Evolutionary conservation across 2,113 vertebrate genomes (phyloP), one percentile per base, ranked within the genome.

Genomic region (Cyprinodon variegatus): DNA sequence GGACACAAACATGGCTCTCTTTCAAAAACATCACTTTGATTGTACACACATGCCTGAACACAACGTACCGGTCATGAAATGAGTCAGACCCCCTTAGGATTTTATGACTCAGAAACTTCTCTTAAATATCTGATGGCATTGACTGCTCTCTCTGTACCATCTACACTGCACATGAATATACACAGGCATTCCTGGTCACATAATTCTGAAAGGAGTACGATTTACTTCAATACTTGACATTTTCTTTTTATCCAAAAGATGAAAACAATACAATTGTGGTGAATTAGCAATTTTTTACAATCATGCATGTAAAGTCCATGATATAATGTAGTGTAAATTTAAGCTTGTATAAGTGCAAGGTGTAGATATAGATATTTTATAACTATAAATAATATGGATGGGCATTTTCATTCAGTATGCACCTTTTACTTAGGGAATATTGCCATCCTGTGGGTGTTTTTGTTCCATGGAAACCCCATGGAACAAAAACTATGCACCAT

Each of bases 31-130:
- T 81, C 83, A 50, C 73, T n/a, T 43, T 20, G 45, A 75, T 70
- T 73, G 37, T 29, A 48, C 82, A 79, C 62, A 77, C 76, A 72
- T 57, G 50, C 71, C 72, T 65, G 46, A 74, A 65, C 72, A 81
- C 71, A 75, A 71, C 61, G 68, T 74, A 71, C 72, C 41, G 71
- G 84, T 69, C 37, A 0, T 61, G 39, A 38, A 79, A 65, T 90
- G 90, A 92, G 77, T 91, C 90, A 91, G 76, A 85, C 37, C 61
- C 78, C 87, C 79, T 80, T 69, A 74, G 87, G 80, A 12, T 83
- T 65, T 63, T 37, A 82, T 88, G 83, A 92, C 43, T 90, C 84
- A 88, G 64, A 88, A 78, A 67, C 65, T 59, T 88, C 63, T 71
- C 48, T 76, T 70, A 63, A 70, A 85, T 77, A 68, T 87, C 68